Evolutionary conservation across 2,797 vertebrate genomes (phyloP).

Genomic region (Cynopterus sphinx): DNA sequence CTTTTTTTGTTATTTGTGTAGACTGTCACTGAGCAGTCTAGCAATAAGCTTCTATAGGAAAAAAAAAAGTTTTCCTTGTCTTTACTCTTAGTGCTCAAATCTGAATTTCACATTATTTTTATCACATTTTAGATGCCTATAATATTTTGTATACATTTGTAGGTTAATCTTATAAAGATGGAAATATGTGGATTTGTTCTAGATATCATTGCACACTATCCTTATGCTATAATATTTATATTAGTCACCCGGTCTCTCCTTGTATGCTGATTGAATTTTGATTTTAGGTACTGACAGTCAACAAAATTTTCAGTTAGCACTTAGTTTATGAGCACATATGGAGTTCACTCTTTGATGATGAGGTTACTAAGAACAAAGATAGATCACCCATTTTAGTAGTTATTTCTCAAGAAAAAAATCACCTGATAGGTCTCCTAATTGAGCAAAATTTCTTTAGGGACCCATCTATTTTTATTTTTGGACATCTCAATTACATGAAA

Average conservation of each 20-base stretch:
- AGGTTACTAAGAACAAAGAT: not conserved
- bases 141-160: not conserved
- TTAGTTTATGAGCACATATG: not conserved
- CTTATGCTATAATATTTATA: not conserved
- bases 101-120: not conserved
- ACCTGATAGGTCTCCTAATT: not conserved
- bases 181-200: not conserved
- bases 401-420: not conserved
- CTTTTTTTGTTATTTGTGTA: not conserved
- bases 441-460: not conserved
- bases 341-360: not conserved
- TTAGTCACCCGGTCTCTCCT: not conserved
- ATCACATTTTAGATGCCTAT: not conserved
- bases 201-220: not conserved
- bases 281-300: not conserved
- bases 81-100: not conserved
- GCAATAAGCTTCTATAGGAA: not conserved
- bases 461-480: not conserved
- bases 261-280: not conserved
- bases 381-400: not conserved
- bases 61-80: not conserved
- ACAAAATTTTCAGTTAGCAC: not conserved
- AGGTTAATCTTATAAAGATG: not conserved
- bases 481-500: not conserved
- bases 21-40: not conserved